Evolutionary conservation across 2,797 vertebrate species (phyloP), one percentile per base, ranked within the genome.

Genomic region (Scyliorhinus canicula): DNA sequence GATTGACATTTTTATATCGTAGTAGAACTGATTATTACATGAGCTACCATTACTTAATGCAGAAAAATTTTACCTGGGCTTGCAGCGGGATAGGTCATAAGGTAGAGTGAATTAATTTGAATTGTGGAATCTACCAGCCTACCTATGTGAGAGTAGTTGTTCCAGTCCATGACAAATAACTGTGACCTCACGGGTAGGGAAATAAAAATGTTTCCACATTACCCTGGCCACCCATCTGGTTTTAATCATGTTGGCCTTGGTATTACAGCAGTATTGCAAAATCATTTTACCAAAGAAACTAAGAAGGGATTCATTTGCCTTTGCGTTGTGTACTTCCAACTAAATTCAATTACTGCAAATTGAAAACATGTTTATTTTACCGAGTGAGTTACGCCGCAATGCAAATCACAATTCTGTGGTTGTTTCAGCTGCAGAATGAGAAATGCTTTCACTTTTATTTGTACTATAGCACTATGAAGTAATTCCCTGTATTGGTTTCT

Each of bases 181-280:
- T 91, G 57, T 44, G 60, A 63, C 88, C 57, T 63, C 57, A 91
- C n/a, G 7, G 2, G n/a, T 26, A n/a, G 7, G 60, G n/a, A 65
- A 40, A 63, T 91, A 24, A 9, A 82, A 82, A 82, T 82, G 79
- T 82, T 82, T 82, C 79, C 57, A 63, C 88, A 65, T 35, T 65
- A 26, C n/a, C 44, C n/a, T 65, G 88, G 26, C 88, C 88, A 91
- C 88, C 88, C 88, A 91, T 91, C 88, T 91, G 88, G 88, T 44
- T 91, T 91, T 91, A 63, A 91, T 91, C 88, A 91, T 28, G 19
- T 65, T 65, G 88, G 24, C 12, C n/a, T 44, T 65, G 88, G 40
- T 63, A 65, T 65, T 91, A 63, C 88, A 65, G 57, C 60, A 65
- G 88, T 44, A n/a, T 44, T 65, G 86, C 52, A 90, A 57, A 90